Evolutionary conservation across 2,888 invertebrate genomes (phyloP), one percentile per base, ranked within the genome.

Genomic region (Pherbina coryleti): DNA sequence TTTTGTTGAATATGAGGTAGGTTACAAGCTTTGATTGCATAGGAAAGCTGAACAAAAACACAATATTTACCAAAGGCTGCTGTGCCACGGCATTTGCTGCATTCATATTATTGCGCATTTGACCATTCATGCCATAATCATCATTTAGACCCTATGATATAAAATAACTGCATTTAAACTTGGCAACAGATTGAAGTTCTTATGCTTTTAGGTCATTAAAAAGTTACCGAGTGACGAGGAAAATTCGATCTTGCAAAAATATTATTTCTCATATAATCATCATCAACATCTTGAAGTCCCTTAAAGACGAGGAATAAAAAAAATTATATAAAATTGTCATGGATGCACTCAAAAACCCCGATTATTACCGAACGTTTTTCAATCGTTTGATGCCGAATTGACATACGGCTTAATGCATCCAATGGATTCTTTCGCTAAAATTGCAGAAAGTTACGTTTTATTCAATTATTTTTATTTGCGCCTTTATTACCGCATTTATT

Each of bases 231-330:
- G 76, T 82, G 77, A 22, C 72, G 74, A 14, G 78, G 72, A 78
- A 81, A 57, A 53, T 67, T 51, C 31, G 81, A 74, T 37, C 80
- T 79, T 28, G 85, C 81, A 80, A 88, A 87, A 3, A 84, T 71
- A 81, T 87, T 88, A 11, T 80, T 73, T 0, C 85, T 84, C 49
- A 87, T 19, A 72, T 85, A 87, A 4, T 83, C 81, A 3, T 87
- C 88, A 76, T 88, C 88, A 7, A 87, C 87, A 79, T 87, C 87
- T 83, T 87, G 87, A 34, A 87, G 74, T 4, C 87, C 87, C 83
- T 83, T 34, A 25, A 17, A 57, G 66, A 31, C 4, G 44, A 49
- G 37, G 8, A 19, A n/a, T n/a, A 55, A 49, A 31, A 2, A 22
- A 14, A 28, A 49, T 66, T 25, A 49, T 49, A 19, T 14, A 28